Conservation (phyloP, 2,113 vertebrate genomes). For the Elephantulus edwardii region DNA sequence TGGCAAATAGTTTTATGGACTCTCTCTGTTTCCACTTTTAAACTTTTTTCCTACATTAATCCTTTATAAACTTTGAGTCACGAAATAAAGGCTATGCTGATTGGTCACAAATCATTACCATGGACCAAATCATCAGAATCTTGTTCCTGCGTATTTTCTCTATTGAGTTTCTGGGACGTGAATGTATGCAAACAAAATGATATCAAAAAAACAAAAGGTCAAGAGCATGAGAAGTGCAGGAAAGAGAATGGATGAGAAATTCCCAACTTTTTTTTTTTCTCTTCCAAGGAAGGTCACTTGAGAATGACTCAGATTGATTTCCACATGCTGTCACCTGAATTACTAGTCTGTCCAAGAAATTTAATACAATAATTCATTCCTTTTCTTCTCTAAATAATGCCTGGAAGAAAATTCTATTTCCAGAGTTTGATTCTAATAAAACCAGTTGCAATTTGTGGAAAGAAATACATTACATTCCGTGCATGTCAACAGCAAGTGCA, state of each 20-base stretch:
- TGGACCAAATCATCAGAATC: not conserved
- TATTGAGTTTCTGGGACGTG: not conserved
- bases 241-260: not conserved
- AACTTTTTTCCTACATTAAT: constrained; percentile 3
- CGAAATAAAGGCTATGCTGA: not conserved
- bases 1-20: not conserved
- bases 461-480: not conserved
- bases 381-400: not conserved
- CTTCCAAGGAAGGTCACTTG: not conserved
- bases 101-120: not conserved
- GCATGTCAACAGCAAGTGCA: not conserved
- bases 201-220: not conserved
- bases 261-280: not conserved
- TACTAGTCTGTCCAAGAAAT: not conserved
- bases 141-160: not conserved
- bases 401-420: not conserved
- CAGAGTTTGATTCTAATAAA: not conserved
- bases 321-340: not conserved
- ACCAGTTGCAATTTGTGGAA: not conserved
- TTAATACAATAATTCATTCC: not conserved
- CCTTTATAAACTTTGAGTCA: not conserved
- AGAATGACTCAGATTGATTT: not conserved
- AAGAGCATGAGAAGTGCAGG: not conserved
- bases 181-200: not conserved
- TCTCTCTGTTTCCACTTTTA: not conserved